Evolutionary conservation across 2,113 vertebrate species (phyloP).

Genomic region (Cephalopholis sonnerati): DNA sequence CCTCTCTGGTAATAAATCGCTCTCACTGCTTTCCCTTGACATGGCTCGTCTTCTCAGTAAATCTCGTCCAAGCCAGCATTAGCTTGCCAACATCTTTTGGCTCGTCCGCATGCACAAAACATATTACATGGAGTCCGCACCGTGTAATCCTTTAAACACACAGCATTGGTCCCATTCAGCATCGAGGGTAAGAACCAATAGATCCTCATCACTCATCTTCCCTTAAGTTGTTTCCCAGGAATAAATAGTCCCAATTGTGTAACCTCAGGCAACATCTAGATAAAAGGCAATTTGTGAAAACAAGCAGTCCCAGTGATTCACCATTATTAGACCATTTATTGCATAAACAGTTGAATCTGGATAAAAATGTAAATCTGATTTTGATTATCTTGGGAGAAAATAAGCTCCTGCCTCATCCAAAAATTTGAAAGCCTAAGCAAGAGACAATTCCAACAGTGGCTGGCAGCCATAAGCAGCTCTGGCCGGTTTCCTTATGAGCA

Average conservation of each 20-base stretch:
- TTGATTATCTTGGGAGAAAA: constrained; percentile 15
- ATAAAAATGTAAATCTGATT: background rate
- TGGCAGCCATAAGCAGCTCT: background rate
- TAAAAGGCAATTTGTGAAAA: constrained; percentile 22
- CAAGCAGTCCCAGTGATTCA: constrained; percentile 3
- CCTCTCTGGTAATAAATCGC: constrained; percentile 26
- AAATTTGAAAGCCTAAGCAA: background rate
- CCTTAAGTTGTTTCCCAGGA: constrained; percentile 28
- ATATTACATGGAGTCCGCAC: constrained; percentile 5
- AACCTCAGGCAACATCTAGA: constrained; percentile 28
- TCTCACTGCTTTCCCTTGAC: constrained; percentile 7
- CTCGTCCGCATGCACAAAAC: constrained; percentile 14
- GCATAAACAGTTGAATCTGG: constrained; percentile 1
- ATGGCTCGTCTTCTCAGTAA: constrained; percentile 15
- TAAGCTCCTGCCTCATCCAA: background rate
- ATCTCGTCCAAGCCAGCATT: constrained; percentile 15
- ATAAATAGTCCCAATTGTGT: constrained; percentile 8
- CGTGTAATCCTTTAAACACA: constrained; percentile 22
- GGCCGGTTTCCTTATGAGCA: constrained; percentile 29
- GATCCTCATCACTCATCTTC: constrained; percentile 18
- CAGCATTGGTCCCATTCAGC: background rate
- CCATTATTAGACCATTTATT: constrained; percentile 13
- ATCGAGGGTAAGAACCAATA: constrained; percentile 1
- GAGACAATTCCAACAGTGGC: constrained; percentile 26
- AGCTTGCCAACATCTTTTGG: constrained; percentile 40